Conservation (phyloP, 2,888 invertebrate species). For the Phytoseiulus persimilis region DNA sequence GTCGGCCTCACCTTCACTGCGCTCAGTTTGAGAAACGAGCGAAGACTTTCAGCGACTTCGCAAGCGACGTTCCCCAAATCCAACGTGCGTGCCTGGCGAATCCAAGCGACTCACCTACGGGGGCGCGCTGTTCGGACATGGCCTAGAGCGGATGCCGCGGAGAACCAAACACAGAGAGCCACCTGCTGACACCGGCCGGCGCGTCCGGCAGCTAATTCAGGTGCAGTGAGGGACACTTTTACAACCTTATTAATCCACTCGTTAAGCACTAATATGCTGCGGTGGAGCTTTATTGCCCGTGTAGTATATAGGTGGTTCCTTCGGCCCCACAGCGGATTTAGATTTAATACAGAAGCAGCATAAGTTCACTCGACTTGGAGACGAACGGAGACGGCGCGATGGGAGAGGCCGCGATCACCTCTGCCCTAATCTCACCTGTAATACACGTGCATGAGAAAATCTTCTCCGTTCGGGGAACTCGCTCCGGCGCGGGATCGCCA, state of each 20-base stretch:
- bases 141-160: not conserved
- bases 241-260: conserved; percentile 38
- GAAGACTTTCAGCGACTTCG: not conserved
- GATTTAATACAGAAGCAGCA: not conserved
- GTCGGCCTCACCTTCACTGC: not conserved
- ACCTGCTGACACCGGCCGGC: too few species aligned
- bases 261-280: conserved; percentile 29
- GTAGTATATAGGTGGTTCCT: not conserved
- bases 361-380: not conserved
- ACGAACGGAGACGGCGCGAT: not conserved
- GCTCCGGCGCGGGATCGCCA: not conserved
- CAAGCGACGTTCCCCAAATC: not conserved
- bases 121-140: too few species aligned
- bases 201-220: not conserved
- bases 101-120: too few species aligned
- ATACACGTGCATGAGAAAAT: not conserved
- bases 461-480: not conserved
- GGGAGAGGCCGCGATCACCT: not conserved
- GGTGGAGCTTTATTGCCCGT: conserved; percentile 29
- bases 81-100: not conserved
- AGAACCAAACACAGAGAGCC: not conserved
- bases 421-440: not conserved
- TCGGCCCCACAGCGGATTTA: not conserved
- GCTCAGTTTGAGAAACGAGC: not conserved
- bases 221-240: conserved; percentile 11